Base-by-base conservation (phyloP, 1,140 invertebrate genomes). In the Bombus waltoni region DNA sequence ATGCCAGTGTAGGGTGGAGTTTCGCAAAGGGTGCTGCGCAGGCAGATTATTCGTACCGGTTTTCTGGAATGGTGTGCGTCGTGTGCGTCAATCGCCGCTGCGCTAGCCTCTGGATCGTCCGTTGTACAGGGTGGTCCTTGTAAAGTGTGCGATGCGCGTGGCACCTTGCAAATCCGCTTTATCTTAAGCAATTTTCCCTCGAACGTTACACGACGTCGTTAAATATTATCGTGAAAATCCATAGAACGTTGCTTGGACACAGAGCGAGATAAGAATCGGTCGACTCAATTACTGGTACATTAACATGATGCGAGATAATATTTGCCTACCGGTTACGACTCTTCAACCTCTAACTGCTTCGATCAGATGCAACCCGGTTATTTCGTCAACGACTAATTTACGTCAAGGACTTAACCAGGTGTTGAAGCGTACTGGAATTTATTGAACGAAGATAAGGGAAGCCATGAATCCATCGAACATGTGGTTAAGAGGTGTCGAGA, bases 1-100 rank as follows among this genome's bases (percentile, higher is more conserved):
- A 78, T 87, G 72, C 87, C 82, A 47, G 81, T 72, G 83, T 53
- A 72, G 89, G 87, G 88, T 92, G 86, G 71, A 86, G 68, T 85
- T 89, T 91, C 75, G 40, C 71, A 65, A 80, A 86, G 87, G 89
- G 87, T 84, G 85, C 85, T 82, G 62, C 28, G 47, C 71, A 62
- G 75, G 81, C 76, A 84, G 77, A 81, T 88, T 90, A 89, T 91
- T 91, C 72, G 89, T 93, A 93, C 92, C 93, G 93, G 92, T 93
- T 93, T 87, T 93, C 84, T 89, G 90, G 83, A 88, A 91, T 90
- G 91, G 88, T 83, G 81, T 75, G 87, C 18, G 18, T 22, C 47
- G 1, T 53, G 47, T 13, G 22, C 59, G 74, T 70, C 85, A 78
- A 91, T 88, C 77, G 85, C 38, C 10, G 15, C 62, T 70, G 11